Percentiles rank a stretch among this genome's conserved stretches.
phyloP scores from a whole-genome alignment of 2,113 vertebrate species.

The Gambusia affinis region DNA sequence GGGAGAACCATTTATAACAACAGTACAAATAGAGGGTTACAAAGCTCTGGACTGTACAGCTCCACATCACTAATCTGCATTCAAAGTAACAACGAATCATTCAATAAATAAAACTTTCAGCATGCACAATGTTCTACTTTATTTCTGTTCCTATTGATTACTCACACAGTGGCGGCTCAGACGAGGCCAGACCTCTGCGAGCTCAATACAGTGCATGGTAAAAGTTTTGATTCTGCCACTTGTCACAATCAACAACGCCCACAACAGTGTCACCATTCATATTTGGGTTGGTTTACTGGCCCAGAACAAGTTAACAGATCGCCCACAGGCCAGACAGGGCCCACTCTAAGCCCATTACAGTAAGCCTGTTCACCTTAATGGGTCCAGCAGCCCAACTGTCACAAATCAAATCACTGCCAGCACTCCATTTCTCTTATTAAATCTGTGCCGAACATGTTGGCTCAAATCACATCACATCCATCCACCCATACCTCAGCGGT shows the following conservation, averaged over 20 bases:
- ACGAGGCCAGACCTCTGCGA: background rate
- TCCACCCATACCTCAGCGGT: slow-evolving; percentile 29
- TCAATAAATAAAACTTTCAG: slow-evolving; percentile 33
- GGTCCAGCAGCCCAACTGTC: slow-evolving; percentile 67
- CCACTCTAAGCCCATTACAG: slow-evolving; percentile 68
- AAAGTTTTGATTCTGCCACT: slow-evolving; percentile 45
- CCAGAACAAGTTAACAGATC: slow-evolving; percentile 54
- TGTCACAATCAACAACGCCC: slow-evolving; percentile 20
- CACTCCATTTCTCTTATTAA: slow-evolving; percentile 69
- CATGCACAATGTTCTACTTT: slow-evolving; percentile 25
- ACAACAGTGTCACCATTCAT: slow-evolving; percentile 49
- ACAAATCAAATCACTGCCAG: slow-evolving; percentile 70
- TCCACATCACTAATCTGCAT: slow-evolving; percentile 26
- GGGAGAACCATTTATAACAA: slow-evolving; percentile 37
- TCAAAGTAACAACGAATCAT: slow-evolving; percentile 40
- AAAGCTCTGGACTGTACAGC: slow-evolving; percentile 39
- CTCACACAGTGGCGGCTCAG: slow-evolving; percentile 1
- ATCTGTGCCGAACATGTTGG: slow-evolving; percentile 35
- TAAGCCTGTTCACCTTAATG: slow-evolving; percentile 67
- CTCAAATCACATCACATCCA: slow-evolving; percentile 27
- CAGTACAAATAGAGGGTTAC: slow-evolving; percentile 13
- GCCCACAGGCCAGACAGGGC: slow-evolving; percentile 54
- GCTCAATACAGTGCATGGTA: slow-evolving; percentile 12
- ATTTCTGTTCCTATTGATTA: slow-evolving; percentile 33
- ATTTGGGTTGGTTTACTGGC: slow-evolving; percentile 32